Base-by-base conservation (phyloP, 2,797 vertebrate species). In the Lateolabrax maculatus region DNA sequence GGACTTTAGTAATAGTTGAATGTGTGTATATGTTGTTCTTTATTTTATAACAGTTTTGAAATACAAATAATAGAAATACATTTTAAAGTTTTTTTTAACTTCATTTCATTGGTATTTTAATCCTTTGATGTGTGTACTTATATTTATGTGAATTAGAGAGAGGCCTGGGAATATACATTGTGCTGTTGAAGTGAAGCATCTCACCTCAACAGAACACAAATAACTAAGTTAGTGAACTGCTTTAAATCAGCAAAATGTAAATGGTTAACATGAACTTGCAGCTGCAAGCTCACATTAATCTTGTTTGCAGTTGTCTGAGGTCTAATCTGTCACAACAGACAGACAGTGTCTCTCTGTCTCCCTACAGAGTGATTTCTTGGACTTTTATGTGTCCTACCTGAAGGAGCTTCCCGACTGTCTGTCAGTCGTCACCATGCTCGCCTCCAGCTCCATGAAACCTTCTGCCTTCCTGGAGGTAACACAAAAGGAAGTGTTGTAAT, bases 341-440 rank as follows among this genome's bases (percentile, higher is more conserved):
- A 23, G 51, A 55, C 39, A 58, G 15, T 41, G 39, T 36, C 15
- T 81, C 18, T 82, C 6, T 37, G 7, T 53, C 44, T 67, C 34
- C 25, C 23, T 83, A 55, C 91, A 99, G 98, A 98, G 97, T 80
- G 97, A 98, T 77, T 99, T 99, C 92, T 91, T 99, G 94, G 97
- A 98, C 85, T 97, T 97, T 75, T 99, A 99, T 0, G 95, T 98
- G 79, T 97, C 97, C 29, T 99, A 98, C 89, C 92, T 99, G 88
- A 97, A 96, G 90, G 98, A 99, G 86, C 94, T 99, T 41, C 98
- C 98, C 8, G 98, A 98, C 84, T 99, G 98, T 89, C 95, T 99
- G 81, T 96, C 97, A 0, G 94, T 97, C 71, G 95, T 99, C 80
- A 95, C 95, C 18, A 94, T 97, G 89, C 90, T 95, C 6, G 68